Conservation (phyloP, 2,888 invertebrate species). For the Chrysodeixis includens region DNA sequence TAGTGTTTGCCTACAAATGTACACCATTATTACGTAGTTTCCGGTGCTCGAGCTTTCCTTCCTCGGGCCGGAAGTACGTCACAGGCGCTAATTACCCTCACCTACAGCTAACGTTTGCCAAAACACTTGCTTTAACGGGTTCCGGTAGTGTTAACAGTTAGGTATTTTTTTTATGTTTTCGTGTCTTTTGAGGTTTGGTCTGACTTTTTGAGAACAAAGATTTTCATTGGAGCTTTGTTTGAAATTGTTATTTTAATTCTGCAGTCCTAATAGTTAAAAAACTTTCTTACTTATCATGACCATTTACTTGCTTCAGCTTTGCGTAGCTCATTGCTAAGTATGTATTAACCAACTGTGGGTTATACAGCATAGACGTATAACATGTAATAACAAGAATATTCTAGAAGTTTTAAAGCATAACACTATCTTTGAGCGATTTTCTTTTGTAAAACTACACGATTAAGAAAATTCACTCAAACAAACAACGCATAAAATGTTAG, state of each 20-base stretch:
- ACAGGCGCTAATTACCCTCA: conserved; percentile 74
- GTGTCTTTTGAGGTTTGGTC: not conserved
- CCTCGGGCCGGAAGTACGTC: conserved; percentile 61
- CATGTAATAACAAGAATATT: too few relatives aligned
- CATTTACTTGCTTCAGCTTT: too few relatives aligned
- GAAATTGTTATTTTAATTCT: not conserved
- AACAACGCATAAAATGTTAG: not conserved
- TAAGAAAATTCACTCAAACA: not conserved
- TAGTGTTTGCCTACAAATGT: not conserved
- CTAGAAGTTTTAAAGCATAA: too few relatives aligned
- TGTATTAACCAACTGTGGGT: too few relatives aligned
- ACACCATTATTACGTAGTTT: conserved; percentile 61
- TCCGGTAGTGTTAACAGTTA: conserved; percentile 55
- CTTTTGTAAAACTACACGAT: too few relatives aligned
- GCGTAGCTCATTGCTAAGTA: too few relatives aligned
- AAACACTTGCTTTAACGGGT: conserved; percentile 74
- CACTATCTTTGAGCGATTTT: too few relatives aligned
- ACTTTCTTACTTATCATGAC: too few relatives aligned
- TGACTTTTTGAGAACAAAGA: conserved; percentile 5
- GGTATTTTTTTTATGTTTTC: conserved; percentile 31
- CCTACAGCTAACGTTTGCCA: conserved; percentile 71
- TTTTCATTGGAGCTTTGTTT: not conserved
- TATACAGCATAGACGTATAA: too few relatives aligned
- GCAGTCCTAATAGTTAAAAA: not conserved
- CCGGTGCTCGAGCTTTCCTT: conserved; percentile 58